These are phyloP conservation scores for Hypotaenidia philippensis DNA, from an alignment of 2,797 vertebrate species.

Conservation along the genomic window DNA sequence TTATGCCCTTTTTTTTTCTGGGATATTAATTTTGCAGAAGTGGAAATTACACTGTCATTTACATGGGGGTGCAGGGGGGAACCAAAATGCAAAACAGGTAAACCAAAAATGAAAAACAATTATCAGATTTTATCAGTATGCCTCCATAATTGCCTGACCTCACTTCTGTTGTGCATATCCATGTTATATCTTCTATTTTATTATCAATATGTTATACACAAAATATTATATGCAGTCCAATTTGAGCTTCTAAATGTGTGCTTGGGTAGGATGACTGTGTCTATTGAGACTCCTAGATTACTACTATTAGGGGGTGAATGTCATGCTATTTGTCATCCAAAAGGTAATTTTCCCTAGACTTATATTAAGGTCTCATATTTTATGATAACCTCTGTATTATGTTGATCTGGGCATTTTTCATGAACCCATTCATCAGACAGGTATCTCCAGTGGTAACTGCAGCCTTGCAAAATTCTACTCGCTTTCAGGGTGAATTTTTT, in stretches of 20 bases:
- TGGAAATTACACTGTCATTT: neutral
- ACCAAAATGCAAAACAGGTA: neutral
- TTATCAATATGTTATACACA: constrained; percentile 21
- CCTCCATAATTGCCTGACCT: neutral
- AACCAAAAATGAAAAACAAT: neutral
- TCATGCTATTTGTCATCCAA: constrained; percentile 55
- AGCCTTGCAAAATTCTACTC: constrained; percentile 7
- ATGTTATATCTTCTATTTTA: neutral
- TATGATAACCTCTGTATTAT: constrained; percentile 47
- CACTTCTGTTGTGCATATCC: neutral
- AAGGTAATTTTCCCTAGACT: constrained; percentile 58
- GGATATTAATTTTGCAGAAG: neutral
- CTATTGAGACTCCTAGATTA: constrained; percentile 67
- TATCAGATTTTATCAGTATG: neutral
- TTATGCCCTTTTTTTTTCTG: neutral
- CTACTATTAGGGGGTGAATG: constrained; percentile 31
- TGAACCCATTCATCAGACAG: constrained; percentile 7
- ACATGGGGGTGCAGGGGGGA: rapidly evolving
- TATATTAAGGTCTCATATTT: constrained; percentile 51
- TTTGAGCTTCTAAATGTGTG: constrained; percentile 5
- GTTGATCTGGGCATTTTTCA: constrained; percentile 56
- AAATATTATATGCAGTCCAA: constrained; percentile 43
- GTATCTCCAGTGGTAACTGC: neutral
- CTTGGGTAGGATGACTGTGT: constrained; percentile 3
- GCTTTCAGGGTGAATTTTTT: neutral